Evolutionary conservation across 2,888 invertebrate genomes (phyloP).

Genomic region (Subacronicta megacephala): DNA sequence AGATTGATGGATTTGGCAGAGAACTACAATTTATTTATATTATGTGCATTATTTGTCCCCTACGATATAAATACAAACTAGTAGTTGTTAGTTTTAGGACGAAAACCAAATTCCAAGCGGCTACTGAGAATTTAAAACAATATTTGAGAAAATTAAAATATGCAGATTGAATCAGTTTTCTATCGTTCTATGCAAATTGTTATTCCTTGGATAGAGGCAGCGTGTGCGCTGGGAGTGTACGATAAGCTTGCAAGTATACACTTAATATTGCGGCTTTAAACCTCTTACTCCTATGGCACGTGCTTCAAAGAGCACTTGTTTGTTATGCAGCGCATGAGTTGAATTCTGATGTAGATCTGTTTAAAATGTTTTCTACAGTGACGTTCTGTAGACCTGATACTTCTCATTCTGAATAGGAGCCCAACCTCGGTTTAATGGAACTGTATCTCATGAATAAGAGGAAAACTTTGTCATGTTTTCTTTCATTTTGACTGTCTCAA

Average conservation of each 20-base stretch:
- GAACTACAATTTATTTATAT: no score
- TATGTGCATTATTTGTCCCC: no score
- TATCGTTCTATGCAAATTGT: slow-evolving; percentile 43
- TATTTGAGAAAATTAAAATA: slow-evolving; percentile 18
- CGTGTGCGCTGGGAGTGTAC: slow-evolving; percentile 9
- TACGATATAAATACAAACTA: no score
- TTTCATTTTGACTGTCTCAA: no score
- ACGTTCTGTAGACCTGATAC: no score
- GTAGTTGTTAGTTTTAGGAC: no score
- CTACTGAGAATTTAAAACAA: not conserved
- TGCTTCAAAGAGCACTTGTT: slow-evolving; percentile 11
- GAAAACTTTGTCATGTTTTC: no score
- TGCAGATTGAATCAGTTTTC: slow-evolving; percentile 43
- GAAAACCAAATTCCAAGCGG: no score
- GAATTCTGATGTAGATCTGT: slow-evolving; percentile 19
- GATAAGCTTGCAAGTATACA: slow-evolving; percentile 23
- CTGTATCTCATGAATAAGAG: no score
- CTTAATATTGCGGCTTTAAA: slow-evolving; percentile 24
- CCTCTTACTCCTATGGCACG: slow-evolving; percentile 16
- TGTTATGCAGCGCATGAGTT: slow-evolving; percentile 6
- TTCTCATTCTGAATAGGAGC: no score
- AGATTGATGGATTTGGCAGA: no score
- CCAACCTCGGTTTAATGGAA: no score
- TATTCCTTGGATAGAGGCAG: slow-evolving; percentile 10
- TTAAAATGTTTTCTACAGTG: not conserved